Conservation (phyloP, 2,888 invertebrate species). For the Eutolmus rufibarbis region DNA sequence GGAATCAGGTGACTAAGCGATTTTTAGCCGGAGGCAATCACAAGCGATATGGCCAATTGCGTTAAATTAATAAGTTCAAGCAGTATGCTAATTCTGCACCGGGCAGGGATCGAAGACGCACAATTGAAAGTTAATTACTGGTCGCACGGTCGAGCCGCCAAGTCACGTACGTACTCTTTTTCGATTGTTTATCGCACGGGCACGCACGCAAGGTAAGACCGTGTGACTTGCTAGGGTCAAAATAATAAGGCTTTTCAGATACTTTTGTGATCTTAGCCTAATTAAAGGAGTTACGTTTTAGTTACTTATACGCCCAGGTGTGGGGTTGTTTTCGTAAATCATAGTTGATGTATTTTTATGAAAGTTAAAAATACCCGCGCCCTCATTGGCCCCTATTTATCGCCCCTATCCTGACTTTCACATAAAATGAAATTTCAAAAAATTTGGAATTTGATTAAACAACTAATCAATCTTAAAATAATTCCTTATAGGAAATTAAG, state of each 20-base stretch:
- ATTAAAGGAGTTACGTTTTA: neutral
- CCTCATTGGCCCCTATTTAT: too few relatives aligned
- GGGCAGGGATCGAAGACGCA: neutral
- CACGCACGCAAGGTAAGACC: neutral
- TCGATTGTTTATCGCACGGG: neutral
- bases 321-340: too few relatives aligned
- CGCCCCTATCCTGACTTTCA: too few relatives aligned
- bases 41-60: neutral
- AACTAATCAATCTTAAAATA: too few relatives aligned
- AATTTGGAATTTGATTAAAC: too few relatives aligned
- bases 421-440: too few relatives aligned
- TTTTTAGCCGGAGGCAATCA: neutral
- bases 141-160: neutral
- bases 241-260: neutral
- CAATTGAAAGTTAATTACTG: neutral
- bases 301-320: neutral
- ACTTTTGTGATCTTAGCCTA: neutral
- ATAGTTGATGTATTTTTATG: too few relatives aligned
- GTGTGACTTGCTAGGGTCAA: neutral
- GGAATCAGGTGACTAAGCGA: neutral
- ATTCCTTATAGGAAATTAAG: too few relatives aligned
- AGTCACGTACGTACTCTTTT: neutral
- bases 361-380: too few relatives aligned
- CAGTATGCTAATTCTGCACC: neutral
- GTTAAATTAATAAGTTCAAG: neutral